Evolutionary conservation across 2,888 invertebrate genomes (phyloP).

Genomic region (Choristoneura rosaceana): DNA sequence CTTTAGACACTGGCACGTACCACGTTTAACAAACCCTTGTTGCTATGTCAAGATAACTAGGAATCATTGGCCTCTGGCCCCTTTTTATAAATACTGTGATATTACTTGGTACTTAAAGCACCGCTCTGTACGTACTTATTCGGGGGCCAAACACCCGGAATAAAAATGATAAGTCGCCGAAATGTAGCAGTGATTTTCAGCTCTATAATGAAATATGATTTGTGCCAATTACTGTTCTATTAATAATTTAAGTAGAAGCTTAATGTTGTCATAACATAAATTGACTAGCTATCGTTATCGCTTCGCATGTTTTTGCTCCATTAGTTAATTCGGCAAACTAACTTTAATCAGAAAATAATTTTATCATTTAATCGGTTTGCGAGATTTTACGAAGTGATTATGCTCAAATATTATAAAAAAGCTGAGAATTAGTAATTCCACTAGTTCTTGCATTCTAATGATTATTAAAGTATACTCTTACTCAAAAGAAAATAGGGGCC

Average conservation of each 20-base stretch:
- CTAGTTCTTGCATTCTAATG: too few species aligned
- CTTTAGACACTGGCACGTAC: not conserved
- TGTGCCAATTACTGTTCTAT: not conserved
- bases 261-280: not conserved
- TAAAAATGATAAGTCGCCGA: not conserved
- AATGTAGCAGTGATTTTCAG: not conserved
- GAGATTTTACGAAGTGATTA: not conserved
- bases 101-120: not conserved
- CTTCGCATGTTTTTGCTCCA: conserved; percentile 2
- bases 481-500: too few species aligned
- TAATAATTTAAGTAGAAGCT: not conserved
- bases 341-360: not conserved
- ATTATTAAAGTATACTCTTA: too few species aligned
- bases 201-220: not conserved
- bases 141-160: conserved; percentile 22
- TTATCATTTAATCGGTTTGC: not conserved
- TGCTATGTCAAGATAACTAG: conserved; percentile 14
- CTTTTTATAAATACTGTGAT: conserved; percentile 6
- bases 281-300: not conserved
- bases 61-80: conserved; percentile 19
- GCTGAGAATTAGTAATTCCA: not conserved
- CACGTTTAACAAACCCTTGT: conserved; percentile 18
- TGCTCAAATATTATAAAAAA: not conserved
- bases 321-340: conserved; percentile 1
- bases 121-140: not conserved